Evolutionary conservation across 2,888 invertebrate species (phyloP), one percentile per base, ranked within the genome.

Genomic region (Micoletzkya japonica): DNA sequence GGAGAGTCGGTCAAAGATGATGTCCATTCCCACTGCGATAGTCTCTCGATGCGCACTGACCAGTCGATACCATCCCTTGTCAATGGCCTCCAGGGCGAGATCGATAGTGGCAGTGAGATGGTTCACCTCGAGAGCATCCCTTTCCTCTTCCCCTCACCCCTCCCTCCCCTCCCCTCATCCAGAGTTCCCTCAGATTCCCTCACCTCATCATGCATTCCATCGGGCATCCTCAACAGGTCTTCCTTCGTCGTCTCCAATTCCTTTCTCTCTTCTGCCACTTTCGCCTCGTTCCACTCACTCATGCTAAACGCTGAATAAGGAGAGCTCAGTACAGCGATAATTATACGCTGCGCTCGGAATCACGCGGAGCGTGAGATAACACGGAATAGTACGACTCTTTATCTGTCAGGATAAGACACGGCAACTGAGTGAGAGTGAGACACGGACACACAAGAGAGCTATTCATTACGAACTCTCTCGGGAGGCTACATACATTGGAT

Each of bases 151-250:
- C n/a, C n/a, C n/a, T n/a, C n/a, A n/a, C n/a, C n/a, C n/a, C n/a
- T n/a, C n/a, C n/a, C n/a, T n/a, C n/a, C n/a, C n/a, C n/a, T n/a
- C n/a, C n/a, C n/a, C n/a, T n/a, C n/a, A n/a, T n/a, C 4, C 20
- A 50, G 50, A 4, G 28, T 10, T 10, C 24, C 7, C 24, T 52
- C 4, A 28, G 52, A 20, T 2, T 20, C 2, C 32, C 24, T 57
- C 26, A 58, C 58, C 58, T 58, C 58, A n/a, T 58, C 58, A 14
- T 58, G 58, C 58, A 58, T 58, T 36, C 58, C 58, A 36, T 58
- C 58, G 6, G 58, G 58, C 58, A 58, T 58, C 24, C 58, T n/a
- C 2, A 34, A 37, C 4, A 58, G 58, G 4, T 58, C 36, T 1
- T 36, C 58, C 58, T 58, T 58, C 58, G 36, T 58, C 17, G 24